Evolutionary conservation across 2,888 invertebrate genomes (phyloP), one percentile per base, ranked within the genome.

Genomic region (Aethes cnicana): DNA sequence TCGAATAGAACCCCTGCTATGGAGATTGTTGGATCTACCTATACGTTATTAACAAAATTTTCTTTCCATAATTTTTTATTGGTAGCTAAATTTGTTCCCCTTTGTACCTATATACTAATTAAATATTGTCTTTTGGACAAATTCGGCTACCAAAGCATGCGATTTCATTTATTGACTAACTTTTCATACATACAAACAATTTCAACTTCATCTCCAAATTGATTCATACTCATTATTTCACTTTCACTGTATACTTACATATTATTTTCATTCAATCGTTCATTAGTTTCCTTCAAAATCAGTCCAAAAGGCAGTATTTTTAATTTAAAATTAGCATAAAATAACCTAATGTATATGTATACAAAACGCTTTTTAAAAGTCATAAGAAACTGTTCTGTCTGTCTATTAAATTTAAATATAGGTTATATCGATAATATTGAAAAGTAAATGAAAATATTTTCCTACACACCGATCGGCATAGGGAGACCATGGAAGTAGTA

Each of bases 91-190:
- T 83, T 81, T 71, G 63, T 63, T 69, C 77, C 72, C 69, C 50
- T 37, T 25, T 37, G 35, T 37, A n/a, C n/a, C n/a, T 28, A 48
- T n/a, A 23, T n/a, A 44, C 50, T 52, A 52, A 52, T 39, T 4
- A 58, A 69, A 81, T 86, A 83, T 76, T 73, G 86, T 83, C 85
- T 87, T 86, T 88, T 87, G 88, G 85, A 81, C 77, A 63, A 74
- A 83, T 85, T 84, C 77, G 75, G 85, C 88, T 88, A 84, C 88
- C 85, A 76, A 49, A 12, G 83, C 81, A 82, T 80, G 81, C 58
- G 21, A 3, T 36, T 50, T 14, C 50, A 50, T 43, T n/a, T 16
- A 9, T 37, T 37, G 25, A 43, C 42, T 47, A 46, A 47, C 32
- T 28, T 28, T 20, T 9, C 41, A 26, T 26, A 25, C 23, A 25